Evolutionary conservation across 23 tunicate genomes (phyloP).

Genomic region (Ciona savignyi): DNA sequence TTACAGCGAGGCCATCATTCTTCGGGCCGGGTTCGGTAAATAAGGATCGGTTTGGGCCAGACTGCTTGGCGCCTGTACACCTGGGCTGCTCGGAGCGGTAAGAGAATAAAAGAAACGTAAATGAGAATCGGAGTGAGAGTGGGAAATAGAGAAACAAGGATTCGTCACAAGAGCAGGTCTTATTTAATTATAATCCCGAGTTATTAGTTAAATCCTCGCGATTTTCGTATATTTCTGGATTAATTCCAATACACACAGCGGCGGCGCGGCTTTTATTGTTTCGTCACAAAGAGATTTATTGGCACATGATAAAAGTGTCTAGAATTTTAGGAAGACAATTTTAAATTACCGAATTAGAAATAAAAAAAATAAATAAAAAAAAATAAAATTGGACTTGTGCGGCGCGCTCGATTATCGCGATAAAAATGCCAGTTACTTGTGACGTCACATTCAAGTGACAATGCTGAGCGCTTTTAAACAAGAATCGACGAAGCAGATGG

Average conservation of each 20-base stretch:
- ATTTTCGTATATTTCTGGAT: no score
- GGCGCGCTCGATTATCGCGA: background rate
- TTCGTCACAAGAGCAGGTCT: no score
- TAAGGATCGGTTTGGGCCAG: background rate
- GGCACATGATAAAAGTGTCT: no score
- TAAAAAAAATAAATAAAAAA: no score
- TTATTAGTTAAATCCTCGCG: no score
- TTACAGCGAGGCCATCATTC: background rate
- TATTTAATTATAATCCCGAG: no score
- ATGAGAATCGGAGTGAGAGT: background rate
- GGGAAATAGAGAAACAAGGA: background rate
- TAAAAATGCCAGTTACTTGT: background rate
- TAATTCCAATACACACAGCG: no score
- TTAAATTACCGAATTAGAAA: background rate
- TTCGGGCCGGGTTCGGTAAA: background rate
- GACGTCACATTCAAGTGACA: background rate
- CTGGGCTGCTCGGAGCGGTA: background rate
- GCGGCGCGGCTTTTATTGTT: no score
- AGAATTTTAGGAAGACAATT: background rate
- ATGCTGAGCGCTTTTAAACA: background rate
- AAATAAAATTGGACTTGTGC: background rate
- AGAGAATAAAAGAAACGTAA: background rate
- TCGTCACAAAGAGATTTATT: no score
- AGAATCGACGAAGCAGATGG: constrained; percentile 29
- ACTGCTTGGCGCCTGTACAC: background rate